Conservation (phyloP, 1,140 invertebrate species). For the Homarus americanus region DNA sequence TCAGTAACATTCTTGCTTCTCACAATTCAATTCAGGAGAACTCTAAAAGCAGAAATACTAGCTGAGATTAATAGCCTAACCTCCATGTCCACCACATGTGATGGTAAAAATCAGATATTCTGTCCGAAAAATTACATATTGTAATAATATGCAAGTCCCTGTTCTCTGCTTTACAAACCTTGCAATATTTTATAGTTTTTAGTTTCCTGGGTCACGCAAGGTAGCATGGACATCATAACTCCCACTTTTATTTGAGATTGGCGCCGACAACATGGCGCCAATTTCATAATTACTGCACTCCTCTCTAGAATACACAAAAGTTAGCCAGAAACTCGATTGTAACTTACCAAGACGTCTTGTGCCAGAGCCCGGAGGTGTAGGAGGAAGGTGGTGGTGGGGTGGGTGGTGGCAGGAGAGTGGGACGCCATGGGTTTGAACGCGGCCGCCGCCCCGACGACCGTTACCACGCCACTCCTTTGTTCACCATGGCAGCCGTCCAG, state of each 20-base stretch:
- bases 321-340: not conserved
- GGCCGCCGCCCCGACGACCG: not conserved
- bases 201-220: too few species aligned
- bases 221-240: too few species aligned
- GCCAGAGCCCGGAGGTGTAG: not conserved
- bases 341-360: conserved; percentile 3
- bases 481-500: conserved; percentile 1
- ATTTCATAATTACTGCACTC: not conserved
- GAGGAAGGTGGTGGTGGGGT: not conserved
- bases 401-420: not conserved
- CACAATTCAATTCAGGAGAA: too few species aligned
- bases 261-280: conserved; percentile 47
- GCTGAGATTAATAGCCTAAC: too few species aligned
- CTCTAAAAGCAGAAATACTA: too few species aligned
- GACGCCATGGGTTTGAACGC: not conserved
- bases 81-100: too few species aligned
- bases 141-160: too few species aligned
- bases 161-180: too few species aligned
- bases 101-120: too few species aligned
- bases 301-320: not conserved
- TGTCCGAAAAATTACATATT: too few species aligned
- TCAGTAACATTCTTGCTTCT: too few species aligned
- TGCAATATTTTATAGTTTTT: too few species aligned
- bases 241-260: conserved; percentile 21
- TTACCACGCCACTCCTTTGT: conserved; percentile 49